phyloP scores from a whole-genome alignment of 2,888 invertebrate species.

The Diarsia mendica region DNA sequence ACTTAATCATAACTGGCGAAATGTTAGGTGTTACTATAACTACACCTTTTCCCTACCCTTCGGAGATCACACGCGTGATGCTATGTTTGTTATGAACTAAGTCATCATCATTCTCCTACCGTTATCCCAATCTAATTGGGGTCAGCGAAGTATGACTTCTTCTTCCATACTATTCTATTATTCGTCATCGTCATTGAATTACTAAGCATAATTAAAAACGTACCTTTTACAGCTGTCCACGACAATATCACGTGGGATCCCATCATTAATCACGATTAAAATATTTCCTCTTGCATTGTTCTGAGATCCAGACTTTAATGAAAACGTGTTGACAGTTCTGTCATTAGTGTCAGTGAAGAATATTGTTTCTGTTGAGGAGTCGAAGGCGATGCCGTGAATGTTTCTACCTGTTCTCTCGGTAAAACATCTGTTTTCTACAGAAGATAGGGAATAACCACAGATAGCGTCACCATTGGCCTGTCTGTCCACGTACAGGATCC shows the following conservation, averaged over 20 bases:
- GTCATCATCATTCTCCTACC: too few species aligned
- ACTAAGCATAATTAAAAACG: slow-evolving; percentile 70
- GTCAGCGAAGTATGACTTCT: neutral
- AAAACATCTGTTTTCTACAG: slow-evolving; percentile 80
- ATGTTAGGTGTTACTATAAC: too few species aligned
- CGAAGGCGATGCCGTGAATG: slow-evolving; percentile 94
- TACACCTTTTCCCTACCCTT: too few species aligned
- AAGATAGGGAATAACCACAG: slow-evolving; percentile 88
- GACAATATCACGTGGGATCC: slow-evolving; percentile 13
- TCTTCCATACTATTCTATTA: neutral
- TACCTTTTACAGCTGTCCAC: slow-evolving; percentile 25
- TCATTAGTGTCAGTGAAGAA: slow-evolving; percentile 93
- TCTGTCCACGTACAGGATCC: slow-evolving; percentile 92
- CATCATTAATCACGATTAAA: slow-evolving; percentile 78
- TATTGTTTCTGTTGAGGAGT: slow-evolving; percentile 92
- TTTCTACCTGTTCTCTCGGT: slow-evolving; percentile 89
- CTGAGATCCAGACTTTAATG: slow-evolving; percentile 73
- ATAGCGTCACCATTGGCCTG: slow-evolving; percentile 92
- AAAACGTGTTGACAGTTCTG: slow-evolving; percentile 87
- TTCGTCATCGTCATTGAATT: neutral
- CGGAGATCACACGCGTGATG: too few species aligned
- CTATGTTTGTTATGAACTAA: too few species aligned
- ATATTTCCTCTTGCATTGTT: slow-evolving; percentile 81
- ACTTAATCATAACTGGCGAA: too few species aligned
- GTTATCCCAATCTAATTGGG: neutral